Base-by-base conservation (phyloP, 2,113 vertebrate genomes). In the Heterotis niloticus region DNA sequence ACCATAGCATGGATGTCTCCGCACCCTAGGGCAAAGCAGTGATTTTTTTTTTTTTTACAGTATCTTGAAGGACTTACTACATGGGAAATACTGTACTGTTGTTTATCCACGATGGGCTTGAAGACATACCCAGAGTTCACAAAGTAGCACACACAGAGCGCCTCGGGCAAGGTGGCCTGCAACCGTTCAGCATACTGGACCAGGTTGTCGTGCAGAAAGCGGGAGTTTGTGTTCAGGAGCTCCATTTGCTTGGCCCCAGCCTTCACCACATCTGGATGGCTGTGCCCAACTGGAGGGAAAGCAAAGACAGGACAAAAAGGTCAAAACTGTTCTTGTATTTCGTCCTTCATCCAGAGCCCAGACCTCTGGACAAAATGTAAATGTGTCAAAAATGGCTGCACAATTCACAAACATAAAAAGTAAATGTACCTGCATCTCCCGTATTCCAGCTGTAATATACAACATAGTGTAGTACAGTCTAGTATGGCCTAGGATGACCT, bases 181-280 rank as follows among this genome's bases (percentile, higher is more conserved):
- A 99, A 93, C 24, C 91, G 91, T 81, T 95, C 92, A 0, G 97
- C 98, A 0, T 96, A 98, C 69, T 94, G 90, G 0, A 98, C 95
- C 0, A 99, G 92, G 89, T 95, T 98, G 91, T 99, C 97, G 0
- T 99, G 97, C 52, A 99, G 87, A 88, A 99, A 99, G 10, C 98
- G 93, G 0, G 95, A 95, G 86, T 99, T 99, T 57, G 98, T 99
- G 80, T 99, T 99, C 62, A 99, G 94, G n/a, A 92, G 76, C 75
- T 94, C 94, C 97, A 99, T 99, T 91, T 99, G 98, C 78, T 91
- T 91, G 18, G 90, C 84, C 65, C 96, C 95, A 20, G 96, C 97
- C 78, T 89, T 88, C 85, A 93, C 94, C 68, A 99, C 96, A 2
- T 95, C 91, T 0, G 96, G 97, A 81, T 99, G 98, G 73, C 95